Conservation (phyloP, 2,113 vertebrate genomes). For the Bambusicola thoracicus region DNA sequence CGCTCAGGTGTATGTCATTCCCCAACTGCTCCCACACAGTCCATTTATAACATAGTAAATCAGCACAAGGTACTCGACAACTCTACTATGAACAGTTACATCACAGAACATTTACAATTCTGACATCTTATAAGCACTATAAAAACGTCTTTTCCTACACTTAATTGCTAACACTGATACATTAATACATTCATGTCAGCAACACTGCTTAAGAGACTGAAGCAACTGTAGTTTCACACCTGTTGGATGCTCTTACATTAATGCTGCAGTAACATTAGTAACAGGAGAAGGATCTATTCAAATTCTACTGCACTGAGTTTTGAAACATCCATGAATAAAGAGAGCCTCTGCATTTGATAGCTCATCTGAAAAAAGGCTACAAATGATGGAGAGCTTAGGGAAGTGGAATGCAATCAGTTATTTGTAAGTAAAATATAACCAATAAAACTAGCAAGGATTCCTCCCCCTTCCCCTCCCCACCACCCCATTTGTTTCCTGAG, state of each 20-base stretch:
- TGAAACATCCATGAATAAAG: not conserved
- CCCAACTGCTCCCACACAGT: not conserved
- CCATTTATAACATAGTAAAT: not conserved
- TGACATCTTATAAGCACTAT: not conserved
- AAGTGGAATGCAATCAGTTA: not conserved
- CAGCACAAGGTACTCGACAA: not conserved
- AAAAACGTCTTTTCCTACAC: not conserved
- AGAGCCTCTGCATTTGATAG: not conserved
- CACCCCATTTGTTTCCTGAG: not conserved
- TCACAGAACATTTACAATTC: not conserved
- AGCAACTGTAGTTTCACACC: not conserved
- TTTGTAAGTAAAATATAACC: not conserved
- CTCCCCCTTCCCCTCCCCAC: not conserved
- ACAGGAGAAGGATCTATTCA: not conserved
- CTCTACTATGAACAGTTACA: not conserved
- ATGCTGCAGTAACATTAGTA: not conserved
- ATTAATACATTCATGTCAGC: fast-evolving
- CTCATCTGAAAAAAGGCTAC: not conserved
- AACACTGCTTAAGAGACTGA: not conserved
- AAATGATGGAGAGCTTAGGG: not conserved
- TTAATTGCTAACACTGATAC: not conserved
- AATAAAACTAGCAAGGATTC: not conserved
- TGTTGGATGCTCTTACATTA: not conserved
- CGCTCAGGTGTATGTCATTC: not conserved
- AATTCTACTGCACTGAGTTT: not conserved